A percentile compares a stretch with the other conserved stretches of the same genome.
Evolutionary conservation across 2,888 invertebrate genomes (phyloP).

Genomic region (Drosophila macrospina): DNA sequence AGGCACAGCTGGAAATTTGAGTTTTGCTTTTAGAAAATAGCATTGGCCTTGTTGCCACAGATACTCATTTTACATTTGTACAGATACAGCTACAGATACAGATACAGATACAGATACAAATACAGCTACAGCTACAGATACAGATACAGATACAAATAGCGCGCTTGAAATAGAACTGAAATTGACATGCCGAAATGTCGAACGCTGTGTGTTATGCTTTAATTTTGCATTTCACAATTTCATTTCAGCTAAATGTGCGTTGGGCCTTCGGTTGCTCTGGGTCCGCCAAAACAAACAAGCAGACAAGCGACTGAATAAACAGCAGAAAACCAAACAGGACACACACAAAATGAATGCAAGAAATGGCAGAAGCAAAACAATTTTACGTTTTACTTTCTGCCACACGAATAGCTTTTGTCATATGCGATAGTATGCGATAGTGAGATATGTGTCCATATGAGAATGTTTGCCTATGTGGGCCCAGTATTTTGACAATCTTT

Average conservation of each 20-base stretch:
- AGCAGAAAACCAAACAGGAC: constrained; percentile 60
- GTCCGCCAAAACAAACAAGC: constrained; percentile 51
- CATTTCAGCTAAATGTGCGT: constrained; percentile 39
- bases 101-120: constrained; percentile 20
- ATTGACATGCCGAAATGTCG: constrained; percentile 39
- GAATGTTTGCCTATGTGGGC: constrained; percentile 22
- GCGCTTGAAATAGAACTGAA: constrained; percentile 36
- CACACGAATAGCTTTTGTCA: constrained; percentile 45
- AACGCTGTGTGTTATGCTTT: constrained; percentile 64
- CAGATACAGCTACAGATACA: constrained; percentile 16
- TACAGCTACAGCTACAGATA: constrained; percentile 7
- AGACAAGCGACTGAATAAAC: constrained; percentile 73
- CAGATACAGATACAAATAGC: constrained; percentile 30
- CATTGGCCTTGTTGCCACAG: constrained; percentile 16
- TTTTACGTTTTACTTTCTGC: constrained; percentile 61
- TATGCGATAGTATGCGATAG: constrained; percentile 13
- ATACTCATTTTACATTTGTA: neutral
- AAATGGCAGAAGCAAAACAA: constrained; percentile 49
- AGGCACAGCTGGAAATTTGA: constrained; percentile 30
- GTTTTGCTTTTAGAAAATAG: constrained; percentile 33
- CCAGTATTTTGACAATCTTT: constrained; percentile 65
- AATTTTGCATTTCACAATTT: constrained; percentile 62
- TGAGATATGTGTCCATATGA: constrained; percentile 7
- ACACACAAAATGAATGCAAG: constrained; percentile 9
- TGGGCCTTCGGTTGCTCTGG: constrained; percentile 15